Base-by-base conservation (phyloP, 2,797 vertebrate species). In the Gallinago stenura region DNA sequence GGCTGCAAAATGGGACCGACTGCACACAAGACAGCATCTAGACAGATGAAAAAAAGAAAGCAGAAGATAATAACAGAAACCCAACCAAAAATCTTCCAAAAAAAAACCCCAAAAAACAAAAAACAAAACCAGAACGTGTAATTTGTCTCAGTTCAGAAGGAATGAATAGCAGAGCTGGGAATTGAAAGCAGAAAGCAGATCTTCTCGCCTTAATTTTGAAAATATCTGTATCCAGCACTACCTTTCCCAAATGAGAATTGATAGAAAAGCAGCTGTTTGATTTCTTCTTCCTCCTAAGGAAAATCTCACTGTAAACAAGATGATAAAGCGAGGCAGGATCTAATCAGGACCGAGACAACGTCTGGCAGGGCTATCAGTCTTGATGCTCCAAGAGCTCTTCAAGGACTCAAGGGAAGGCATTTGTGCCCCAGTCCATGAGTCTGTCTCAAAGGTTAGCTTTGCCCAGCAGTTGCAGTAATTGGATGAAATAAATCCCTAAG, bases 211-310 rank as follows among this genome's bases (percentile, higher is more conserved):
- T 76, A 73, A 73, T 89, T 87, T 62, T 60, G 48, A 79, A 79
- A 73, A 69, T 82, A 87, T 64, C 80, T 53, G 30, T 82, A 72
- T 70, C 65, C 57, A 93, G 57, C 48, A 21, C 28, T 69, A 91
- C 79, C 68, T 92, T 83, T 83, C 65, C 79, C 84, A 85, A 80
- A 82, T 68, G 64, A 96, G 81, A 94, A 87, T 12, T 64, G 81
- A 70, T n/a, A 68, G 71, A 90, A 85, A 77, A 91, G 61, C 24
- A 93, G 60, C 56, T 89, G 43, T 48, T 93, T 66, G 60, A 79
- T 89, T 93, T 85, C 43, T 46, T 76, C 64, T 50, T 87, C 56
- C 28, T 95, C 60, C n/a, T 48, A 82, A 90, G 43, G 45, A 89
- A 58, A 85, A 84, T 45, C 26, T 76, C 33, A 70, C 30, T 48